Evolutionary conservation across 2,888 invertebrate genomes (phyloP), one percentile per base, ranked within the genome.

Genomic region (Laspeyria flexula): DNA sequence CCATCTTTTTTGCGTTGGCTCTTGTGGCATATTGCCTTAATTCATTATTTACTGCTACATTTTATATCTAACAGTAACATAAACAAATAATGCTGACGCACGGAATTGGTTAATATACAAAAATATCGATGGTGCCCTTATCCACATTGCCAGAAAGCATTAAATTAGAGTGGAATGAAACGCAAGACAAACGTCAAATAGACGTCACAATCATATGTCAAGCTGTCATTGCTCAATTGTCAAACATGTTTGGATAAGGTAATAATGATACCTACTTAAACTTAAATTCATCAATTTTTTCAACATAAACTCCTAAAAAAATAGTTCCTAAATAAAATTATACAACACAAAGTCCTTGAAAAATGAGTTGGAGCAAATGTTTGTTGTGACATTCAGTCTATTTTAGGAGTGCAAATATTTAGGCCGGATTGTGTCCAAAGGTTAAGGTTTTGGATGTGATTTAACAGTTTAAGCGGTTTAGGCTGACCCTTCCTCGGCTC

Each of bases 341-440:
- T 52, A 60, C 41, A 56, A 55, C 39, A 48, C 55, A 42, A 53
- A 64, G 52, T 53, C 39, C 30, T 37, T 50, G 45, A 56, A 63
- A 61, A 69, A 75, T 75, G 67, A 56, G 44, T 49, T 35, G 42
- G 35, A 46, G 37, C 41, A 55, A 57, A 64, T 61, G 65, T 71
- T 65, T 75, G 51, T 70, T 59, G 60, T 82, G 82, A 77, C 80
- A 74, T 75, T 75, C 62, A 70, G 73, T 90, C 91, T 91, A 91
- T 91, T 91, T 91, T 87, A 70, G 81, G 85, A 81, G 62, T 66
- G 59, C 70, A 79, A 70, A 57, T 84, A 88, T 88, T 85, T 85
- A 80, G 84, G 83, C 77, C 87, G 78, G 78, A 79, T 85, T 83
- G 77, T 79, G 88, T 84, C 77, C 92, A 91, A 90, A 91, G 91